Base-by-base conservation (phyloP, 2,113 vertebrate genomes). In the Jacana jacana region DNA sequence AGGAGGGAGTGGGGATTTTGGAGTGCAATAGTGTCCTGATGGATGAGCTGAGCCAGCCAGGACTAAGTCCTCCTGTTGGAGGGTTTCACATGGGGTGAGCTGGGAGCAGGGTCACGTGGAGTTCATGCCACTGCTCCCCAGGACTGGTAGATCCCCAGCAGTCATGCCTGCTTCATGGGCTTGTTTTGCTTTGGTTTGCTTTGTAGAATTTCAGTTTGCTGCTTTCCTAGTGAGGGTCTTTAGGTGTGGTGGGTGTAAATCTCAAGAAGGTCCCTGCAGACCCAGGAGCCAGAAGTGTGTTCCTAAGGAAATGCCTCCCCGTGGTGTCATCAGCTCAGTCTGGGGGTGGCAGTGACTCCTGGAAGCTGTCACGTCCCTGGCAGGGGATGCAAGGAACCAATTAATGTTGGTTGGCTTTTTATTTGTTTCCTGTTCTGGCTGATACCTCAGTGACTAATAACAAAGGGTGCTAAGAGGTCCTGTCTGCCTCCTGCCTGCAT, bases 401-500 rank as follows among this genome's bases (percentile, higher is more conserved):
- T 42, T 61, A 24, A 13, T 4, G 18, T 6, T 46, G 54, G 23
- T 46, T 31, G n/a, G 11, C 2, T 64, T 28, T 69, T 4, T 3
- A 9, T 31, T 52, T 52, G 37, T 31, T 49, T 46, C n/a, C 5
- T 7, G 33, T 13, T 71, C 25, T 49, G 68, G 33, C 23, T 79
- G 57, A 23, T 33, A 24, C 72, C 42, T 61, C 22, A 0, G 23
- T 57, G 66, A 24, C 14, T 78, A n/a, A 24, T 51, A 73, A 49
- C 5, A 2, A 49, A 66, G 64, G n/a, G 40, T 54, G 37, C 58
- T 8, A 81, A 84, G 51, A 54, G 55, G 58, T 57, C 30, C 54
- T 84, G 58, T 27, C 48, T 0, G 0, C 61, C 57, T 52, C 35
- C 54, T 81, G 58, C 31, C 48, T 0, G 0, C 14, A 12, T 0